Base-by-base conservation (phyloP, 2,797 vertebrate genomes). In the Ptychobarbus kaznakovi region DNA sequence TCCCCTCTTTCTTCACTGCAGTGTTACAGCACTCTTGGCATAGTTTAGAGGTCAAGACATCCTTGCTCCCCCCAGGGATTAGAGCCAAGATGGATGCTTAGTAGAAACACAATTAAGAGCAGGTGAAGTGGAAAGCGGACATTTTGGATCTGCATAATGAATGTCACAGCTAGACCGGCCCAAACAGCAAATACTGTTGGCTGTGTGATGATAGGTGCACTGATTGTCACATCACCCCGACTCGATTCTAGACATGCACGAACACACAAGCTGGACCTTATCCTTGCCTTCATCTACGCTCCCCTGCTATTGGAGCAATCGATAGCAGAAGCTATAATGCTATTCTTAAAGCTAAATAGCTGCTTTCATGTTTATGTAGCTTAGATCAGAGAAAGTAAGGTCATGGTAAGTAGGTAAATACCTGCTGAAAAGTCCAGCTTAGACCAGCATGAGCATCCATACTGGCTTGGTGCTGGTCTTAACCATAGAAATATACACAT, bases 11-110 rank as follows among this genome's bases (percentile, higher is more conserved):
- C 79, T 85, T 83, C 90, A 90, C 89, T 88, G 90, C 88, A 61
- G 72, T 74, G 56, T 70, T 73, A 80, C 90, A 88, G 90, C 90
- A 88, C 90, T 87, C 90, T 93, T 93, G 92, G 92, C 89, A 81
- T 85, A 89, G 91, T 93, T 94, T 94, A 91, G 93, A 94, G 94
- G 94, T 95, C 94, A 94, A 93, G 91, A 88, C 87, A 92, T 92
- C 89, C 90, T 92, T 91, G 92, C 91, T 93, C 91, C 92, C 91
- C 89, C 80, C 84, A 88, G 90, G 92, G 92, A 89, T 90, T 92
- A 92, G 76, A 88, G 91, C 91, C 89, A 87, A 90, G 92, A 93
- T 83, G 91, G 91, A 91, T 88, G 90, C 91, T 92, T 88, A 92
- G 83, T 80, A 82, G 80, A 63, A 65, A 42, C 83, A 91, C 90